phyloP scores from a whole-genome alignment of 2,113 vertebrate species.

The Hippolais icterina region DNA sequence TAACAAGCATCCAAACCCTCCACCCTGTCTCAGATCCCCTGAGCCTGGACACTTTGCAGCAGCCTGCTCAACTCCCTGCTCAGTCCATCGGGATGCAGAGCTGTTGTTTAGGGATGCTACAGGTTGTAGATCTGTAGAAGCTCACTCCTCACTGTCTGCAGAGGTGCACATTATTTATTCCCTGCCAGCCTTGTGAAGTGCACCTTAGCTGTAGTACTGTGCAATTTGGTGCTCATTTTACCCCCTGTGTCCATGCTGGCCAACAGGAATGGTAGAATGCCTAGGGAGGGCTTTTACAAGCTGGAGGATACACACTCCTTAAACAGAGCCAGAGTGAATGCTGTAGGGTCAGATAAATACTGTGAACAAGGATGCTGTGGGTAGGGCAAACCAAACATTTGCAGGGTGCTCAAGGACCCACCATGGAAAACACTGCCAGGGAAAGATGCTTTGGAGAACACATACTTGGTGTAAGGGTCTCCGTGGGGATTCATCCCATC shows the following conservation, averaged over 20 bases:
- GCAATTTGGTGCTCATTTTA: neutral
- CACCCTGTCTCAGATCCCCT: neutral
- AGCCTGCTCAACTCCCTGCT: neutral
- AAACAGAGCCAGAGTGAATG: neutral
- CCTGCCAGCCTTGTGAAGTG: neutral
- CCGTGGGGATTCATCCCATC: accelerated
- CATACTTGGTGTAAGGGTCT: neutral
- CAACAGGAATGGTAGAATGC: accelerated
- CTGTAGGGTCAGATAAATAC: neutral
- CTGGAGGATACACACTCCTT: neutral
- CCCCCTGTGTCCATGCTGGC: neutral
- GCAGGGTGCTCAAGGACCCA: neutral
- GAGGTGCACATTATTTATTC: neutral
- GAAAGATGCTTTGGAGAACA: neutral
- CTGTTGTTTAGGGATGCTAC: neutral
- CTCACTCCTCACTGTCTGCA: neutral
- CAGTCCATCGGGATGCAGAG: neutral
- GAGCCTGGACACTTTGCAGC: neutral
- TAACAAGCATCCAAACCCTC: neutral
- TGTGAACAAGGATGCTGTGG: neutral
- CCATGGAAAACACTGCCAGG: neutral
- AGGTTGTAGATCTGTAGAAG: neutral
- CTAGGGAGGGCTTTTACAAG: neutral
- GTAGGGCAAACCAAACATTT: neutral
- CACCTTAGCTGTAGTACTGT: neutral